phyloP scores from a whole-genome alignment of 2,113 vertebrate genomes.

The Lathamus discolor region DNA sequence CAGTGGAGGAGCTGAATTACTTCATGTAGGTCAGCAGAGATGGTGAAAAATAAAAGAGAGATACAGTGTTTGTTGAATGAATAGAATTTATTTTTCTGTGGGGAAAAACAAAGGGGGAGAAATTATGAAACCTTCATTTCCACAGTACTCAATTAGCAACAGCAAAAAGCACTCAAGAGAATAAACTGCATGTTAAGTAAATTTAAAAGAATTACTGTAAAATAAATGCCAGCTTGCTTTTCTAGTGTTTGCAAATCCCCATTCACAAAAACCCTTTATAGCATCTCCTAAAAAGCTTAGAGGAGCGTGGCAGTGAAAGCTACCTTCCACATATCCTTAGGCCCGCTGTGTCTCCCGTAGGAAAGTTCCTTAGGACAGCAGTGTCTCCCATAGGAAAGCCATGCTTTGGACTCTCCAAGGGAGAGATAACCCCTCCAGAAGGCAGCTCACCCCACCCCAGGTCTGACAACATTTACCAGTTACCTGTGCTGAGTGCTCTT shows the following conservation, averaged over 20 bases:
- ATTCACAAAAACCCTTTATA: not conserved
- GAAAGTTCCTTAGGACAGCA: not conserved
- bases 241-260: not conserved
- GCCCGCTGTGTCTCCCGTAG: accelerated
- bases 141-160: constrained; percentile 6
- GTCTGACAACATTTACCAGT: not conserved
- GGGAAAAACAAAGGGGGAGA: not conserved
- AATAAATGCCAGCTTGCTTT: constrained; percentile 27
- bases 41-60: not conserved
- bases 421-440: not conserved
- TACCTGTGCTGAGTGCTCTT: constrained; percentile 39
- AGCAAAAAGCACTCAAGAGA: constrained; percentile 20
- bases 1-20: not conserved
- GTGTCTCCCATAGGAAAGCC: accelerated
- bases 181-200: constrained; percentile 40
- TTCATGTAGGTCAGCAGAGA: not conserved
- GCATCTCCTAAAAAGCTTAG: not conserved
- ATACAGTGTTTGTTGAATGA: not conserved
- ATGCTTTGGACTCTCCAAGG: not conserved
- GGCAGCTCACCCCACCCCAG: not conserved
- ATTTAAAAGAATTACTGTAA: not conserved
- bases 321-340: not conserved
- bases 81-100: not conserved
- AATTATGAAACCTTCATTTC: not conserved
- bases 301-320: not conserved